Percentiles rank a stretch among this genome's conserved stretches.
Conservation (phyloP, 1,140 invertebrate species). For the Caenorhabditis inopinata region DNA sequence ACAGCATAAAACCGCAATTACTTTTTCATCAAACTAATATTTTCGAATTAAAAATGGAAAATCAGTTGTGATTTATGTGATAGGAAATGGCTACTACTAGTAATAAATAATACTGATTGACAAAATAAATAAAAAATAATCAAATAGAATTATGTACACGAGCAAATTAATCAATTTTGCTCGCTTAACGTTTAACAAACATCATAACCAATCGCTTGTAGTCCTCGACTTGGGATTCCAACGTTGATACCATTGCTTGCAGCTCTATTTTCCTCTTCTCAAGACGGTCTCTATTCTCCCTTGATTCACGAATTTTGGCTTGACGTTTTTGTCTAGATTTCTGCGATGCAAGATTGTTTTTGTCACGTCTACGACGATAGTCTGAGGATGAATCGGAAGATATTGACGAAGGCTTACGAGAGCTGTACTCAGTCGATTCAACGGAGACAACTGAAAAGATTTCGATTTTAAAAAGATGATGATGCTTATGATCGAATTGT, state of each 20-base stretch:
- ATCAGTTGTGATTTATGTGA: too few relatives aligned
- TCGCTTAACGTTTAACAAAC: conserved; percentile 29
- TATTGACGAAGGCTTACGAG: not conserved
- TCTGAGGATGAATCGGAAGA: conserved; percentile 12
- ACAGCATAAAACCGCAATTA: too few relatives aligned
- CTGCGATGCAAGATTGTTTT: conserved; percentile 36
- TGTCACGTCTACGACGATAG: conserved; percentile 36
- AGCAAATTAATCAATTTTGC: not conserved
- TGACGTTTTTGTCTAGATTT: conserved; percentile 24
- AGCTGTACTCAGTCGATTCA: not conserved
- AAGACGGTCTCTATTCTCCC: conserved; percentile 12
- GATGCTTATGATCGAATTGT: not conserved
- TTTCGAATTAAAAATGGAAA: too few relatives aligned
- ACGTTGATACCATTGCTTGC: not conserved
- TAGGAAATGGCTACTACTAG: too few relatives aligned
- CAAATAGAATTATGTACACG: not conserved
- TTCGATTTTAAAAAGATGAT: not conserved
- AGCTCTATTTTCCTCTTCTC: conserved; percentile 33
- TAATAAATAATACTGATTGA: too few relatives aligned
- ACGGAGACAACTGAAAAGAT: not conserved
- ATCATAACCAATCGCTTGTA: conserved; percentile 40
- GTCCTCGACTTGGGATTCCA: conserved; percentile 37
- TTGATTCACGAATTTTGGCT: conserved; percentile 26
- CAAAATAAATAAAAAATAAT: not conserved
- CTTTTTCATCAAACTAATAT: too few relatives aligned